A percentile compares a stretch with the other conserved stretches of the same genome.
Conservation (phyloP, 2,113 vertebrate species). For the Coptodon bakossiorum region DNA sequence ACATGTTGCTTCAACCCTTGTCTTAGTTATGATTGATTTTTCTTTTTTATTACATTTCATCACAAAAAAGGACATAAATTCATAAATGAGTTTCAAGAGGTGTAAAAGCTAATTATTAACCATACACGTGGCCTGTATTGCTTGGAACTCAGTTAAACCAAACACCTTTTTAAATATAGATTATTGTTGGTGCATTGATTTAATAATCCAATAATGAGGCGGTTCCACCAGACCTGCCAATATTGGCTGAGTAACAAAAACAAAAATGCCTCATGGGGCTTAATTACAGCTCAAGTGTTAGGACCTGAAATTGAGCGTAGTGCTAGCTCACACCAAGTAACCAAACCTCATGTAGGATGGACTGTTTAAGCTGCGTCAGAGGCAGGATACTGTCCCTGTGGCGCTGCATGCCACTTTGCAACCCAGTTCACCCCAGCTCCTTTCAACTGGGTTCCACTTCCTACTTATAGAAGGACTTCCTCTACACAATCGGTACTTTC, state of each 20-base stretch:
- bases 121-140: background rate
- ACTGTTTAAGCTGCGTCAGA: background rate
- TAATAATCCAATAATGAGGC: background rate
- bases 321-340: background rate
- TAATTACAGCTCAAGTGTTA: background rate
- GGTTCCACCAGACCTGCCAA: background rate
- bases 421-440: background rate
- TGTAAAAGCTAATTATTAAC: background rate
- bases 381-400: background rate
- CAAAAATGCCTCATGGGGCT: background rate
- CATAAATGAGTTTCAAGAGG: background rate
- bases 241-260: background rate
- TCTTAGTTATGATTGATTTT: background rate
- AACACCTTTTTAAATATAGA: background rate
- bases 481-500: background rate
- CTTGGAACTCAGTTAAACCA: background rate
- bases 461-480: background rate
- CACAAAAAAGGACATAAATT: background rate
- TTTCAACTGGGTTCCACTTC: background rate
- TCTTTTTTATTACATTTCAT: background rate
- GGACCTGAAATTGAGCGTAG: background rate
- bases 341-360: background rate
- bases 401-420: background rate
- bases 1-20: background rate
- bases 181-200: background rate